These are phyloP conservation scores for Bungarus multicinctus DNA, from an alignment of 2,113 vertebrate species.

Conservation along the genomic window DNA sequence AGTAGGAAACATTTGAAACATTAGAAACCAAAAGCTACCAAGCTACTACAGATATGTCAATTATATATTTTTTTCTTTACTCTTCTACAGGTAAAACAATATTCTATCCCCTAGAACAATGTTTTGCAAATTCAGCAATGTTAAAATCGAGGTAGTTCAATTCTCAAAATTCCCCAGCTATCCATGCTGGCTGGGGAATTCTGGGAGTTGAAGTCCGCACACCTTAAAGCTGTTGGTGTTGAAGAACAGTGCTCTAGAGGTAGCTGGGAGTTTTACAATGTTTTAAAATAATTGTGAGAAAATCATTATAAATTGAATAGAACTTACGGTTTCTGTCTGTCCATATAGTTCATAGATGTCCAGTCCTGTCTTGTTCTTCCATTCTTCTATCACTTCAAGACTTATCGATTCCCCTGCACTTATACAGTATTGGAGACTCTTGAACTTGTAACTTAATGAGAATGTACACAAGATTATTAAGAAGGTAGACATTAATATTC, in stretches of 20 bases:
- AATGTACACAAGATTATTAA: background rate
- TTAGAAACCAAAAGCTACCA: background rate
- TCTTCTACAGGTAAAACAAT: background rate
- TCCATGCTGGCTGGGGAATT: background rate
- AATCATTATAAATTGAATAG: background rate
- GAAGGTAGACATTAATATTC: background rate
- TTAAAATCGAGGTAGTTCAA: background rate
- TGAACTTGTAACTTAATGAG: constrained; percentile 64
- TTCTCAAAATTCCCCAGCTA: background rate
- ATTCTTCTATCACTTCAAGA: constrained; percentile 72
- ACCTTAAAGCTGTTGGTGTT: background rate
- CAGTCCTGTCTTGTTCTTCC: constrained; percentile 71
- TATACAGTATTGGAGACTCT: constrained; percentile 62
- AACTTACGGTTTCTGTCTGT: constrained; percentile 77
- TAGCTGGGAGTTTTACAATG: background rate
- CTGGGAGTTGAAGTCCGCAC: background rate
- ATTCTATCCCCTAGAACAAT: background rate
- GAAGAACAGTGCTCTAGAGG: background rate
- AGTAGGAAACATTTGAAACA: background rate
- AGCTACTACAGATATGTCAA: background rate
- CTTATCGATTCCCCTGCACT: constrained; percentile 75
- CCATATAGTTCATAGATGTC: constrained; percentile 73
- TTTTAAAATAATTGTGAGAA: background rate
- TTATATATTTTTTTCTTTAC: background rate
- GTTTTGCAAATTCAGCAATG: background rate